Evolutionary conservation across 2,888 invertebrate species (phyloP).

Genomic region (Phaonia tiefii): DNA sequence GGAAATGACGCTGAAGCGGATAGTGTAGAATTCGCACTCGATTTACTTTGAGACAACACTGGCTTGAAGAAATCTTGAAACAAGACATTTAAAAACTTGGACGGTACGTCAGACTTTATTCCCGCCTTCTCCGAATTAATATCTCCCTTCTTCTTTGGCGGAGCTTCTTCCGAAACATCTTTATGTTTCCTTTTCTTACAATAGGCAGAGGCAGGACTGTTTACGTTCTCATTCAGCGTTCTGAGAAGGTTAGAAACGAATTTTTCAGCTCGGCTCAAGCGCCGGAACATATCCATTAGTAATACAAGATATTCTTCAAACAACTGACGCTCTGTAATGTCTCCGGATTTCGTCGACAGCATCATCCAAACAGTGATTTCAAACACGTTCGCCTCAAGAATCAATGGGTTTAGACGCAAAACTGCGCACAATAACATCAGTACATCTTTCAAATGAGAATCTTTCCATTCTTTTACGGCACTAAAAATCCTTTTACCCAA

Average conservation of each 20-base stretch:
- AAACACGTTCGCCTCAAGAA: conserved; percentile 76
- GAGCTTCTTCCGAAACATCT: conserved; percentile 4
- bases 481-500: conserved; percentile 67
- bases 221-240: conserved; percentile 73
- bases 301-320: conserved; percentile 76
- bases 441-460: conserved; percentile 70
- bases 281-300: conserved; percentile 77
- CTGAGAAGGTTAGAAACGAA: conserved; percentile 76
- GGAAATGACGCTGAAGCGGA: conserved; percentile 65
- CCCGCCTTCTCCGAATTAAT: neutral
- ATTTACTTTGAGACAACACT: conserved; percentile 1
- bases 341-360: conserved; percentile 69
- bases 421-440: conserved; percentile 75
- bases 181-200: conserved; percentile 62
- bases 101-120: neutral
- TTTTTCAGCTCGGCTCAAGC: conserved; percentile 77
- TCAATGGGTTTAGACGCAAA: conserved; percentile 76
- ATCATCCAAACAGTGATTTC: conserved; percentile 75
- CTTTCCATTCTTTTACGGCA: conserved; percentile 61
- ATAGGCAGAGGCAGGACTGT: conserved; percentile 58
- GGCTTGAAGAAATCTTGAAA: conserved; percentile 69
- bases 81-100: conserved; percentile 68
- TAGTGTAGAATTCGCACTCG: conserved; percentile 5
- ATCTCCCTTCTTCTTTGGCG: conserved; percentile 41
- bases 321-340: conserved; percentile 62